phyloP scores from a whole-genome alignment of 1,140 invertebrate species.

The Polyergus mexicanus region DNA sequence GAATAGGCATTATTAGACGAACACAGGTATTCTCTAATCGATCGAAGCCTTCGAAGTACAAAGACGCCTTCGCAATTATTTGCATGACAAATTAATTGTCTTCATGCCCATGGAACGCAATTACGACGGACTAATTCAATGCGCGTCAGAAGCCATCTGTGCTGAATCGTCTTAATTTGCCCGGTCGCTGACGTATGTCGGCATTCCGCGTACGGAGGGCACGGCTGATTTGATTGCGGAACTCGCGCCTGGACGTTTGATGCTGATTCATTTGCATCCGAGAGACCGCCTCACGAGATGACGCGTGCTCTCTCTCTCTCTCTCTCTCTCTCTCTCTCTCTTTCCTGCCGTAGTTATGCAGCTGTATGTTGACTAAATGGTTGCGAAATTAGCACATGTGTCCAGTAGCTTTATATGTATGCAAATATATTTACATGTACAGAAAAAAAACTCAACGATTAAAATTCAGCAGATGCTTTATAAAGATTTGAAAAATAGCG shows the following conservation, averaged over 20 bases:
- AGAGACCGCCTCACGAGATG: background rate
- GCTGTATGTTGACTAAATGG: slow-evolving; percentile 1
- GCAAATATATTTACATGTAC: background rate
- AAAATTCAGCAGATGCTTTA: slow-evolving; percentile 31
- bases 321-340: background rate
- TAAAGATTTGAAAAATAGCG: background rate
- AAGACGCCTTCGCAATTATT: slow-evolving; percentile 42
- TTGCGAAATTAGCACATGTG: slow-evolving; percentile 15
- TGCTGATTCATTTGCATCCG: slow-evolving; percentile 45
- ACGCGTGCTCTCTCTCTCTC: background rate
- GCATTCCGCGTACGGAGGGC: slow-evolving; percentile 57
- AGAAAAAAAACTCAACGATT: background rate
- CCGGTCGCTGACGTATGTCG: slow-evolving; percentile 38
- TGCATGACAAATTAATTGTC: slow-evolving; percentile 36
- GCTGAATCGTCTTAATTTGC: slow-evolving; percentile 68
- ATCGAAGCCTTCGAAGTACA: background rate
- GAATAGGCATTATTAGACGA: background rate
- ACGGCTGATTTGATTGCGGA: slow-evolving; percentile 62
- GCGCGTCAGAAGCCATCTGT: slow-evolving; percentile 43
- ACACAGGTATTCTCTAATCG: background rate
- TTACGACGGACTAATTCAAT: slow-evolving; percentile 65
- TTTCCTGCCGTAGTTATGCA: background rate
- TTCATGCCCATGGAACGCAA: slow-evolving; percentile 32
- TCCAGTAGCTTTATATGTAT: background rate
- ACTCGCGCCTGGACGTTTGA: slow-evolving; percentile 12